Base-by-base conservation (phyloP, 2,888 invertebrate genomes). In the Himalopsyche tibetana region DNA sequence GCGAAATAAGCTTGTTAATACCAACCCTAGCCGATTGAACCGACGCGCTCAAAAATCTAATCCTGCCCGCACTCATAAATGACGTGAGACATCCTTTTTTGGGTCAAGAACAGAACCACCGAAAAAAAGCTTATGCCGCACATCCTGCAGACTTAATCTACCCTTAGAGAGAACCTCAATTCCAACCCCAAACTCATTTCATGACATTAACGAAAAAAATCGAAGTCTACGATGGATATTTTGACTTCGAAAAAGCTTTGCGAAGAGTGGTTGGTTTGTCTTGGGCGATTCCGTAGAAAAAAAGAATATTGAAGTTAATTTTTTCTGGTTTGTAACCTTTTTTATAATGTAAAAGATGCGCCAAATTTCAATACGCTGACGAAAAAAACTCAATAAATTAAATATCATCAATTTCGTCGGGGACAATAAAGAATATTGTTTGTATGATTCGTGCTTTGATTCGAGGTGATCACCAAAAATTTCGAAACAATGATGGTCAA, bases 11-110 rank as follows among this genome's bases (percentile, higher is more conserved):
- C 15, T 51, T 28, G 5, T 63, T 63, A n/a, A 63, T 19, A 63
- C 19, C 9, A 63, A 19, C 28, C 63, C 63, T 28, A 63, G 63
- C 28, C 63, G 19, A 63, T 28, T 28, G 63, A 63, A 19, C 28
- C 63, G 19, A n/a, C 19, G 63, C 28, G 63, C 63, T 63, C 63
- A 63, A 28, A 63, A 63, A 63, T 63, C 63, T 63, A 63, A 63
- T 63, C 63, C 63, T 63, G 28, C 63, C 28, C 63, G 63, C 63
- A 19, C 63, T 63, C 63, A 63, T 63, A 63, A 63, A 63, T 63
- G 63, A 63, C 63, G 63, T 63, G 63, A 63, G 63, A 63, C 63
- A 63, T 63, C 63, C 19, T 63, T 63, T 63, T 63, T 63, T 63
- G 63, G 63, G 63, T 63, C 63, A 63, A 63, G 63, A 63, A 63